These are phyloP conservation scores for Chironomus riparius DNA, from an alignment of 2,888 invertebrate genomes.

Conservation along the genomic window DNA sequence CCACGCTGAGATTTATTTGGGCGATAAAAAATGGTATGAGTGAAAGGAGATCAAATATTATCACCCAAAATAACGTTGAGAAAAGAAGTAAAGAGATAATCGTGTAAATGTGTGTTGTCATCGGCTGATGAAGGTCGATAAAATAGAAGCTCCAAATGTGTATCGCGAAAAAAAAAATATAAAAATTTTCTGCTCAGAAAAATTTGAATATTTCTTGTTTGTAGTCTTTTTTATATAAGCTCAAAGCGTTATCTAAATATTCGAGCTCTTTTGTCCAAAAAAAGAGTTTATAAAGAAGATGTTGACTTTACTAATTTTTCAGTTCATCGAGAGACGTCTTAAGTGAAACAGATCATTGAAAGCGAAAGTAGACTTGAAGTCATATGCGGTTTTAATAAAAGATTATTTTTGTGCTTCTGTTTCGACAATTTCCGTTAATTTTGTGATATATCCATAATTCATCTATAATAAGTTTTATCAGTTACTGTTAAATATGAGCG, in stretches of 20 bases:
- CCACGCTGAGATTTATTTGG: not conserved
- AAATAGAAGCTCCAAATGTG: not conserved
- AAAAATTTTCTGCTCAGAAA: not conserved
- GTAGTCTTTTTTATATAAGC: not conserved
- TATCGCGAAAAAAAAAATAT: not conserved
- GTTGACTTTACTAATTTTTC: constrained; percentile 16
- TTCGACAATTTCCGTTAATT: not conserved
- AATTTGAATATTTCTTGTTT: not conserved
- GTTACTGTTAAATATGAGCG: not conserved
- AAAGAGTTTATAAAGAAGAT: constrained; percentile 8
- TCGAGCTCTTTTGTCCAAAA: not conserved
- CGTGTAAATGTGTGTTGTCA: not conserved
- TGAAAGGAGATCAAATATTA: not conserved
- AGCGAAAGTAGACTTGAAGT: not conserved
- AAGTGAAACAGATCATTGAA: constrained; percentile 15
- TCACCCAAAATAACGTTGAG: not conserved
- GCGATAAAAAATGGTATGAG: not conserved
- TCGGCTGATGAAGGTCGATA: not conserved
- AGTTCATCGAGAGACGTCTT: constrained; percentile 2
- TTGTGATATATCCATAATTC: not conserved
- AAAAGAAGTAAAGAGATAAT: not conserved
- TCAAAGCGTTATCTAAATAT: not conserved
- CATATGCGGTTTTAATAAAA: not conserved
- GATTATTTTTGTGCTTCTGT: not conserved
- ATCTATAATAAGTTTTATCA: not conserved